A percentile compares a stretch with the other conserved stretches of the same genome.
Conservation (phyloP, 2,797 vertebrate genomes). For the Danio kyathit region DNA sequence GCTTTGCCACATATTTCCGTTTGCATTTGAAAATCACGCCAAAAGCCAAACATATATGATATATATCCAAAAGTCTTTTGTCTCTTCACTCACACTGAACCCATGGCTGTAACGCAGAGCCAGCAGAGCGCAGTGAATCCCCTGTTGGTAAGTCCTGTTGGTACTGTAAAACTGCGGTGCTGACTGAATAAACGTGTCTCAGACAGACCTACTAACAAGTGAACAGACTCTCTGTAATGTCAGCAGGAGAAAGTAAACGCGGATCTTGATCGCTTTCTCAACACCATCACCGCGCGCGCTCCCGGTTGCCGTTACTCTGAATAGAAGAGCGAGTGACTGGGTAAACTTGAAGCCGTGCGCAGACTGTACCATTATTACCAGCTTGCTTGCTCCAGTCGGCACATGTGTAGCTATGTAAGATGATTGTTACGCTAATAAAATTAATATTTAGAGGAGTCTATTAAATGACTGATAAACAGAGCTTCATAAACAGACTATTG, state of each 20-base stretch:
- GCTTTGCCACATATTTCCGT: slow-evolving; percentile 93
- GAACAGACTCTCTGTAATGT: slow-evolving; percentile 52
- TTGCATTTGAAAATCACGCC: slow-evolving; percentile 87
- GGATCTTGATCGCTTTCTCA: slow-evolving; percentile 52
- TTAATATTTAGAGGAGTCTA: not conserved
- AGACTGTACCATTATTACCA: slow-evolving; percentile 50
- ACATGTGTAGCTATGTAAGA: not conserved
- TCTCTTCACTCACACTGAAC: slow-evolving; percentile 77
- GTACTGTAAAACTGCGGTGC: slow-evolving; percentile 30
- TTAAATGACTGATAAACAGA: not conserved
- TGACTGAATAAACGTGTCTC: slow-evolving; percentile 52
- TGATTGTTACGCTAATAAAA: not conserved
- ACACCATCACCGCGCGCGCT: slow-evolving; percentile 54
- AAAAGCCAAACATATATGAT: slow-evolving; percentile 83
- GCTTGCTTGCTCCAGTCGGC: not conserved
- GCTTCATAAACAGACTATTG: not conserved
- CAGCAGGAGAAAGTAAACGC: slow-evolving; percentile 33
- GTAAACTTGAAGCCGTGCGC: slow-evolving; percentile 39
- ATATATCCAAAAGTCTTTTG: slow-evolving; percentile 70
- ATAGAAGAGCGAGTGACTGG: slow-evolving; percentile 22
- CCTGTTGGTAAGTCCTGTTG: slow-evolving; percentile 29
- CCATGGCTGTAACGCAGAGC: slow-evolving; percentile 78
- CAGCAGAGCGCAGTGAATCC: slow-evolving; percentile 78
- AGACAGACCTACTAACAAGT: slow-evolving; percentile 53
- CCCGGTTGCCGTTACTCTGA: slow-evolving; percentile 29